A percentile compares a stretch with the other conserved stretches of the same genome.
phyloP scores from a whole-genome alignment of 2,888 invertebrate genomes.

The Acanthopleura granulata region DNA sequence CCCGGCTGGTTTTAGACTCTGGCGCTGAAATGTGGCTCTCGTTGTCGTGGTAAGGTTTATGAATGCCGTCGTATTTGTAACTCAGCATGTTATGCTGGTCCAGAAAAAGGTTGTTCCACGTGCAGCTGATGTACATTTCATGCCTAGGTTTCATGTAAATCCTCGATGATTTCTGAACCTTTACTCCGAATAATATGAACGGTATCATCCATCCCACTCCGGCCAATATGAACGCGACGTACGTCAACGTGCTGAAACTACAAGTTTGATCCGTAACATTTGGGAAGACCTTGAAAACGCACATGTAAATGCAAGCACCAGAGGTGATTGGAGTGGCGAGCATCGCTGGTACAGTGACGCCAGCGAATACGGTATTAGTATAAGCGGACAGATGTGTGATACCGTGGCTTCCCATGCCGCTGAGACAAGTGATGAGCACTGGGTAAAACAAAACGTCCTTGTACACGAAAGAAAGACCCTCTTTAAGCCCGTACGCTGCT shows the following conservation, averaged over 20 bases:
- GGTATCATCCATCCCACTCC: slow-evolving; percentile 15
- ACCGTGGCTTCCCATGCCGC: slow-evolving; percentile 29
- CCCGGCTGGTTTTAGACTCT: slow-evolving; percentile 27
- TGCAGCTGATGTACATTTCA: slow-evolving; percentile 35
- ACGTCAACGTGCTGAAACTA: background rate
- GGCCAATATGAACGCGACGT: slow-evolving; percentile 31
- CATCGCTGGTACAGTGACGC: slow-evolving; percentile 31
- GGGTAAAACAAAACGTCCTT: slow-evolving; percentile 26
- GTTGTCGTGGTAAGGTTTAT: background rate
- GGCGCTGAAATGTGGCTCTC: background rate
- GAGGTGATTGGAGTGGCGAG: slow-evolving; percentile 31
- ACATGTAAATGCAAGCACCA: slow-evolving; percentile 27
- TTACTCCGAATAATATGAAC: background rate
- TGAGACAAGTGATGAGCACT: slow-evolving; percentile 28
- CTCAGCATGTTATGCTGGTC: slow-evolving; percentile 42
- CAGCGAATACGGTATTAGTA: slow-evolving; percentile 33
- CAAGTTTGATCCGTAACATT: background rate
- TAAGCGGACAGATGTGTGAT: slow-evolving; percentile 31
- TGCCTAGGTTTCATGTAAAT: slow-evolving; percentile 40
- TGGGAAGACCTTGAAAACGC: slow-evolving; percentile 13
- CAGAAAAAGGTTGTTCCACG: slow-evolving; percentile 40
- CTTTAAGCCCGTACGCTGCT: slow-evolving; percentile 28
- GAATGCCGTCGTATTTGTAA: slow-evolving; percentile 32
- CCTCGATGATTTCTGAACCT: slow-evolving; percentile 24
- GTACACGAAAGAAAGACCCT: slow-evolving; percentile 30